phyloP scores from a whole-genome alignment of 2,797 vertebrate species.

The Coracias cyanogaster region DNA sequence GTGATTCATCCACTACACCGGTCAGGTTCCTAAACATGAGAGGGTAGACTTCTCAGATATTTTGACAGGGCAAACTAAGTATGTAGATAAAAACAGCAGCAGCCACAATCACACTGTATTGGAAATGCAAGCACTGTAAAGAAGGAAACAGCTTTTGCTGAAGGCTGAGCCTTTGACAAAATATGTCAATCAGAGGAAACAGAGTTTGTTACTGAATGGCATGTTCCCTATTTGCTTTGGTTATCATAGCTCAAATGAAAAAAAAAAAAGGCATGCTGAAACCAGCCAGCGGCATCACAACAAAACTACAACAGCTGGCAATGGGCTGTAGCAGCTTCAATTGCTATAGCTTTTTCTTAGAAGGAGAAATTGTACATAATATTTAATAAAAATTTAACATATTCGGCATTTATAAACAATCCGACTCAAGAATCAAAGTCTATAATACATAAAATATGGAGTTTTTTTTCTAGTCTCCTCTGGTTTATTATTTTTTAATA shows the following conservation, averaged over 20 bases:
- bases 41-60: neutral
- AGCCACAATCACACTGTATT: neutral
- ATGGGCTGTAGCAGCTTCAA: neutral
- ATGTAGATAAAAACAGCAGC: neutral
- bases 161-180: neutral
- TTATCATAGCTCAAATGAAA: neutral
- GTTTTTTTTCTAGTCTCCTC: neutral
- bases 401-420: neutral
- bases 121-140: neutral
- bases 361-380: neutral
- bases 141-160: neutral
- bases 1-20: neutral
- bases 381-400: neutral
- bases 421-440: neutral
- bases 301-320: neutral
- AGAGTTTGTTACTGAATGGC: neutral
- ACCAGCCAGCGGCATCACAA: accelerated
- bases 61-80: neutral
- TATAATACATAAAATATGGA: neutral
- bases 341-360: neutral
- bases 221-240: neutral
- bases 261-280: neutral
- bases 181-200: neutral
- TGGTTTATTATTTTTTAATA: neutral
- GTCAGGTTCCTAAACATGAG: neutral